Conservation (phyloP, 2,888 invertebrate species). For the Microplitis deprimator region DNA sequence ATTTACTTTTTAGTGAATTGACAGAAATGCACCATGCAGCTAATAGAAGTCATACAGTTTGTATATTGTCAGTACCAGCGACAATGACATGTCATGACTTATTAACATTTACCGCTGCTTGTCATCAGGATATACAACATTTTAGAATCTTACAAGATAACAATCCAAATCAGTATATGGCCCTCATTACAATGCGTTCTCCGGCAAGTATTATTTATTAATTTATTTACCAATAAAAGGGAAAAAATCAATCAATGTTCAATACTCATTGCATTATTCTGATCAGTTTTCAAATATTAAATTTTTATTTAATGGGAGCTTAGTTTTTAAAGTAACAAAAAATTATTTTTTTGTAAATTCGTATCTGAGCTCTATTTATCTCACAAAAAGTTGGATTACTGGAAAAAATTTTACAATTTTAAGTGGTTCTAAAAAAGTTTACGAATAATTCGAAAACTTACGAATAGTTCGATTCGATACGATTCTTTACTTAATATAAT, state of each 20-base stretch:
- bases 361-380: too few relatives aligned
- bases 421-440: too few relatives aligned
- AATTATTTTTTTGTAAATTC: too few relatives aligned
- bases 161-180: slow-evolving; percentile 97
- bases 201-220: slow-evolving; percentile 53
- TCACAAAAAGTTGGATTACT: too few relatives aligned
- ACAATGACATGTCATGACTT: slow-evolving; percentile 94
- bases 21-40: slow-evolving; percentile 79
- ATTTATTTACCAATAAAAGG: slow-evolving; percentile 17
- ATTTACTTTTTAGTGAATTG: slow-evolving; percentile 76
- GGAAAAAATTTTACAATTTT: too few relatives aligned
- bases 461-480: too few relatives aligned
- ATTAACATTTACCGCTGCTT: slow-evolving; percentile 93
- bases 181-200: slow-evolving; percentile 83
- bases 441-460: too few relatives aligned
- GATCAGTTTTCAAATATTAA: too few relatives aligned
- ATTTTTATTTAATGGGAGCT: too few relatives aligned
- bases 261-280: neutral
- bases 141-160: slow-evolving; percentile 93
- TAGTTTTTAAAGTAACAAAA: too few relatives aligned
- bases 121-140: slow-evolving; percentile 89
- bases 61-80: slow-evolving; percentile 91
- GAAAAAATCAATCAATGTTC: neutral
- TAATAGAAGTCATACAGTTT: slow-evolving; percentile 85
- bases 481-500: neutral